Percentiles rank a stretch among this genome's conserved stretches.
These are phyloP conservation scores for Megastigmus dorsalis DNA, from an alignment of 2,888 invertebrate species.

Conservation along the genomic window DNA sequence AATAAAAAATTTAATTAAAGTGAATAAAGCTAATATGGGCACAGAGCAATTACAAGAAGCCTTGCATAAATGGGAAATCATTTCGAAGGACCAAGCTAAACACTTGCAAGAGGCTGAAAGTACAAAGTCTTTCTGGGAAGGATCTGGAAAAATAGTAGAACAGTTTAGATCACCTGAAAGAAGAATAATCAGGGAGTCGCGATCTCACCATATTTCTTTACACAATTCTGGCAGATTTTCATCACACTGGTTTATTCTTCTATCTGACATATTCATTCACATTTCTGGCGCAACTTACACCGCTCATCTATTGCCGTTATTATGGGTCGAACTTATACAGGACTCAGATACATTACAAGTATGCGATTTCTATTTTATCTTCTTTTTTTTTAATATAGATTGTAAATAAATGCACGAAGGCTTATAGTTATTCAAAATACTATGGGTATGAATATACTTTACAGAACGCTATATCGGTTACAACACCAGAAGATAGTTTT, in stretches of 20 bases:
- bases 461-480: slow-evolving; percentile 80
- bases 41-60: slow-evolving; percentile 78
- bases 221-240: slow-evolving; percentile 84
- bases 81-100: slow-evolving; percentile 80
- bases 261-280: slow-evolving; percentile 88
- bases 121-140: slow-evolving; percentile 86
- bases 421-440: not conserved
- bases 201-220: slow-evolving; percentile 81
- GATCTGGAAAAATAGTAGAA: slow-evolving; percentile 80
- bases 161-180: slow-evolving; percentile 80
- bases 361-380: slow-evolving; percentile 47
- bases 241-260: slow-evolving; percentile 86
- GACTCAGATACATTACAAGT: slow-evolving; percentile 80
- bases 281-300: slow-evolving; percentile 81
- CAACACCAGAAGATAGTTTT: slow-evolving; percentile 86
- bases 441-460: not conserved
- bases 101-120: slow-evolving; percentile 81
- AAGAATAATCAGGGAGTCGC: slow-evolving; percentile 87
- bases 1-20: slow-evolving; percentile 77
- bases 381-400: not conserved
- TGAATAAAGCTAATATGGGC: slow-evolving; percentile 73
- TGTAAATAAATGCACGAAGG: not conserved
- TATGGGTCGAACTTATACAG: slow-evolving; percentile 88
- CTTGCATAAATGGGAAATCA: slow-evolving; percentile 78
- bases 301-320: slow-evolving; percentile 81